A percentile compares a stretch with the other conserved stretches of the same genome.
These are phyloP conservation scores for Sphenodon punctatus DNA, from an alignment of 2,797 vertebrate genomes.

Conservation along the genomic window DNA sequence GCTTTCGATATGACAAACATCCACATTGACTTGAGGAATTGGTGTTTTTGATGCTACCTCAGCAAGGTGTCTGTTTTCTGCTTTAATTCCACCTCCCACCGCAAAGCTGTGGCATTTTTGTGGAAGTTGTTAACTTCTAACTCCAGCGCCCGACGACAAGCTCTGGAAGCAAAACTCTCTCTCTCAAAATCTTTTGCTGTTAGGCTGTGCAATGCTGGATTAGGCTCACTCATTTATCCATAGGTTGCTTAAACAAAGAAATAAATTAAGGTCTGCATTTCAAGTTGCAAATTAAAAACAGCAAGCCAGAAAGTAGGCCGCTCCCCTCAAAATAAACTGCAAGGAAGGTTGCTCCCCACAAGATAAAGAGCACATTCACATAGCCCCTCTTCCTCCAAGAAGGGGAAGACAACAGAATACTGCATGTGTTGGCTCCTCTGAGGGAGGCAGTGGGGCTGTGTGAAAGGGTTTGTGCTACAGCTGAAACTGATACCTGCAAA, in stretches of 20 bases:
- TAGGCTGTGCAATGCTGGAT: conserved; percentile 33
- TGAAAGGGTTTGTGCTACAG: too few species aligned
- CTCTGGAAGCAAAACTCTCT: conserved; percentile 49
- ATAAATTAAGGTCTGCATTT: conserved; percentile 52
- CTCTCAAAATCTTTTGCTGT: conserved; percentile 56
- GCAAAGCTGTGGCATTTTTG: conserved; percentile 58
- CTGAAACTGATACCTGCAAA: too few species aligned
- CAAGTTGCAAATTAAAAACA: background rate
- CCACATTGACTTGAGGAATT: conserved; percentile 28
- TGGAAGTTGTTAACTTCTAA: conserved; percentile 68
- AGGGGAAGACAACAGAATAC: too few species aligned
- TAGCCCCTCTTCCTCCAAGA: too few species aligned
- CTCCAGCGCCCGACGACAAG: conserved; percentile 56
- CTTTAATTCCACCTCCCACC: conserved; percentile 50
- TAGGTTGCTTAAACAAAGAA: conserved; percentile 58
- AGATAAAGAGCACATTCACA: background rate
- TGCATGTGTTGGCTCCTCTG: too few species aligned
- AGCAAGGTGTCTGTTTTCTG: conserved; percentile 40
- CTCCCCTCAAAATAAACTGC: background rate
- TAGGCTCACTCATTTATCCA: background rate
- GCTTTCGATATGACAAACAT: conserved; percentile 38
- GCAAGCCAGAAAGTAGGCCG: background rate
- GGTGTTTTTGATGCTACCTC: conserved; percentile 53
- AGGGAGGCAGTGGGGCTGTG: too few species aligned
- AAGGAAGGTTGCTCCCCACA: background rate